These are phyloP conservation scores for Apodemus speciosus DNA, from an alignment of 2,113 vertebrate genomes.

Conservation along the genomic window DNA sequence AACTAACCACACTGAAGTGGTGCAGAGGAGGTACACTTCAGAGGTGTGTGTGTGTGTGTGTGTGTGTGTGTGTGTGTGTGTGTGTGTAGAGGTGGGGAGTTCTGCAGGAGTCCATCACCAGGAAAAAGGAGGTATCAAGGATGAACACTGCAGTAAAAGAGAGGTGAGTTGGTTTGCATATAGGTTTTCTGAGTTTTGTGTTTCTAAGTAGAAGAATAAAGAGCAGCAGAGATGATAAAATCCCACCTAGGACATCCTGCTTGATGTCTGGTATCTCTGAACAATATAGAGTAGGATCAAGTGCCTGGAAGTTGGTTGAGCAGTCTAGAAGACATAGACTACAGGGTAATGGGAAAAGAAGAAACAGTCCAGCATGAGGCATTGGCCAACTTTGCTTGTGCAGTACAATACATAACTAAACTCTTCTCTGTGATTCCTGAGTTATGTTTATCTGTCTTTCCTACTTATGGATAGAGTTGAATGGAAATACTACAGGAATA, in stretches of 20 bases:
- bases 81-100: too few species aligned
- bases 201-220: neutral
- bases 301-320: neutral
- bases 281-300: rapidly evolving
- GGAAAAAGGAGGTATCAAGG: neutral
- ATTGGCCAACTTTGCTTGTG: neutral
- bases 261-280: neutral
- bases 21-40: neutral
- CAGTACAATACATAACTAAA: neutral
- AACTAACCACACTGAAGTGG: neutral
- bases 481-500: neutral
- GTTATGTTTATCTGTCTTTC: neutral
- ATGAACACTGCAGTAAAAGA: neutral
- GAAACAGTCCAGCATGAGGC: rapidly evolving
- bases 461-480: neutral
- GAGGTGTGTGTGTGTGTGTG: too few species aligned
- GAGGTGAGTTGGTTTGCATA: neutral
- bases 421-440: neutral
- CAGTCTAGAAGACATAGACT: neutral
- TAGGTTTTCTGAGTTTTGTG: neutral
- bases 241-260: neutral
- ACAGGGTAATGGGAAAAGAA: neutral
- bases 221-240: neutral
- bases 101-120: neutral
- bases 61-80: too few species aligned